These are phyloP conservation scores for Mus caroli DNA, from an alignment of 2,797 vertebrate species.

Conservation along the genomic window DNA sequence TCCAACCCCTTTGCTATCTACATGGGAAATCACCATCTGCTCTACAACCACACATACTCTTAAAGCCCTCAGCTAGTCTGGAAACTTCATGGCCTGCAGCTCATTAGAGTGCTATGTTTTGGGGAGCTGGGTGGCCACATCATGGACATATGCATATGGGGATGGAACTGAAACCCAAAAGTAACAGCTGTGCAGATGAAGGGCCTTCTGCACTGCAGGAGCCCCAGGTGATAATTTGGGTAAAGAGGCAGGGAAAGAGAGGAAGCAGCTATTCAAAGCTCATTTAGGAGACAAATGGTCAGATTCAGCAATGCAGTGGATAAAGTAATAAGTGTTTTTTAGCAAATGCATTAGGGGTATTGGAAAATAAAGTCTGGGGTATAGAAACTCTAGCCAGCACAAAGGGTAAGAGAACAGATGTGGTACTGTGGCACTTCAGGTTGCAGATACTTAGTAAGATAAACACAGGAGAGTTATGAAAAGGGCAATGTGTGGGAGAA, in stretches of 20 bases:
- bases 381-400: neutral
- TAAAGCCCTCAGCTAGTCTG: neutral
- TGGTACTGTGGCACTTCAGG: neutral
- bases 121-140: neutral
- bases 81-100: neutral
- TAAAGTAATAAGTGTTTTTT: neutral
- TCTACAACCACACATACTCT: neutral
- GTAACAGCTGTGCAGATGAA: neutral
- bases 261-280: neutral
- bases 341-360: neutral
- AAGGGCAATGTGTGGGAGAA: neutral
- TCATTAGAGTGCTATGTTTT: neutral
- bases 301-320: neutral
- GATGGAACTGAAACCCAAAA: neutral
- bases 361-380: constrained; percentile 4
- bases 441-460: neutral
- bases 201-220: neutral
- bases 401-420: neutral
- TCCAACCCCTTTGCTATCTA: neutral
- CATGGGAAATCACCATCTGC: neutral
- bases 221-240: neutral
- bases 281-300: neutral
- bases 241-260: neutral
- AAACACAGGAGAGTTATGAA: neutral
- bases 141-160: no score